phyloP scores from a whole-genome alignment of 2,888 invertebrate species.

The Microdon myrmicae region DNA sequence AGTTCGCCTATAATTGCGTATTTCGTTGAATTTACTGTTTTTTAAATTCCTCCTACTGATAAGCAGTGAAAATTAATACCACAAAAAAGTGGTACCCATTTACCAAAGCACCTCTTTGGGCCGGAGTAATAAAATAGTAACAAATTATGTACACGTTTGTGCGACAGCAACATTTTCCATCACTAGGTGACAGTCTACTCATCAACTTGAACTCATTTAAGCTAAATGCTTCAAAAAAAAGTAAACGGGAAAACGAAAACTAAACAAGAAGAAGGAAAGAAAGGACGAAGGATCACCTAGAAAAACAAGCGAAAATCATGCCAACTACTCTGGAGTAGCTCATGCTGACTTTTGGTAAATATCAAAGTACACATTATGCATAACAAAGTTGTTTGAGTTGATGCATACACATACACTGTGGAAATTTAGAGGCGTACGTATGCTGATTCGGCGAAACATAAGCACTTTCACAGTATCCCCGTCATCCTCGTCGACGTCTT shows the following conservation, averaged over 20 bases:
- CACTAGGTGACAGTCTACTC: slow-evolving; percentile 13
- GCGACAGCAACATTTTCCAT: slow-evolving; percentile 9
- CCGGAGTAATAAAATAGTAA: slow-evolving; percentile 4
- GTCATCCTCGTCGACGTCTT: neutral
- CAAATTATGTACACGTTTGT: slow-evolving; percentile 5
- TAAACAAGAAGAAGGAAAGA: too few relatives aligned
- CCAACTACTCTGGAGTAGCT: neutral
- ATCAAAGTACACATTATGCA: slow-evolving; percentile 26
- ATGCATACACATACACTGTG: neutral
- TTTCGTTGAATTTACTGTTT: too few relatives aligned
- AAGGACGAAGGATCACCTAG: too few relatives aligned
- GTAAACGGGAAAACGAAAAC: neutral
- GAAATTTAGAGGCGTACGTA: too few relatives aligned
- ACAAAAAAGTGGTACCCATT: too few relatives aligned
- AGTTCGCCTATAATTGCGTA: too few relatives aligned
- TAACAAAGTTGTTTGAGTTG: slow-evolving; percentile 10
- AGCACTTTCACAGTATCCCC: neutral
- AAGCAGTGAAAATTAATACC: too few relatives aligned
- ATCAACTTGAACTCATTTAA: slow-evolving; percentile 24
- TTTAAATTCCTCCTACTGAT: too few relatives aligned
- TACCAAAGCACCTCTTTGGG: too few relatives aligned
- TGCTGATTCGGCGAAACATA: too few relatives aligned
- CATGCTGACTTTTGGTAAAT: slow-evolving; percentile 21
- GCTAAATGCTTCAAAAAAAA: neutral
- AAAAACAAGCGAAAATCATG: neutral